Percentiles rank a stretch among this genome's conserved stretches.
Conservation (phyloP, 2,113 vertebrate genomes). For the Pelodiscus sinensis region DNA sequence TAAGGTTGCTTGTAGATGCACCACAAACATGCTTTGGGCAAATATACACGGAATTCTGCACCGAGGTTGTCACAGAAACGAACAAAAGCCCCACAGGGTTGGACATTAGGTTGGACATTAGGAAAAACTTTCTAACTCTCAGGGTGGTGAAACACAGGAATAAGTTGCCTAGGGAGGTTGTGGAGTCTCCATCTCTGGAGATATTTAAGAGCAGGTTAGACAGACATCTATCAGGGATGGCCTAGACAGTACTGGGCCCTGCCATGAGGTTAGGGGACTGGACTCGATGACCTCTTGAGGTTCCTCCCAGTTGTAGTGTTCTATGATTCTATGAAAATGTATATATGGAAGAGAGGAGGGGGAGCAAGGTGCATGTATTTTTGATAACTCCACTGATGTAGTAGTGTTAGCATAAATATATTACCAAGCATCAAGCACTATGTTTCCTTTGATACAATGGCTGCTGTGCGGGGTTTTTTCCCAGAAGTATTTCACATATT, state of each 20-base stretch:
- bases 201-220: no score
- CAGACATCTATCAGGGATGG: no score
- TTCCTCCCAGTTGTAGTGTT: no score
- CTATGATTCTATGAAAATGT: neutral
- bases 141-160: no score
- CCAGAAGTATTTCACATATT: neutral
- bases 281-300: no score
- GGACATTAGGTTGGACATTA: no score
- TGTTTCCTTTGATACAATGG: neutral
- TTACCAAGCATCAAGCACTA: neutral
- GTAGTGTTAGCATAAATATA: neutral
- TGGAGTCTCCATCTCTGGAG: no score
- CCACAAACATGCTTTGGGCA: neutral
- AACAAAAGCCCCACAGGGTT: neutral
- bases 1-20: no score
- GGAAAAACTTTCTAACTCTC: no score
- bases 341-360: neutral
- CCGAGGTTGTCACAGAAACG: neutral
- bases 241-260: no score
- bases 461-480: neutral
- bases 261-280: no score
- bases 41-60: neutral
- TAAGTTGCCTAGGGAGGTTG: no score
- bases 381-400: neutral
- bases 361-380: neutral